Evolutionary conservation across 2,113 vertebrate species (phyloP).

Genomic region (Eclectus roratus): DNA sequence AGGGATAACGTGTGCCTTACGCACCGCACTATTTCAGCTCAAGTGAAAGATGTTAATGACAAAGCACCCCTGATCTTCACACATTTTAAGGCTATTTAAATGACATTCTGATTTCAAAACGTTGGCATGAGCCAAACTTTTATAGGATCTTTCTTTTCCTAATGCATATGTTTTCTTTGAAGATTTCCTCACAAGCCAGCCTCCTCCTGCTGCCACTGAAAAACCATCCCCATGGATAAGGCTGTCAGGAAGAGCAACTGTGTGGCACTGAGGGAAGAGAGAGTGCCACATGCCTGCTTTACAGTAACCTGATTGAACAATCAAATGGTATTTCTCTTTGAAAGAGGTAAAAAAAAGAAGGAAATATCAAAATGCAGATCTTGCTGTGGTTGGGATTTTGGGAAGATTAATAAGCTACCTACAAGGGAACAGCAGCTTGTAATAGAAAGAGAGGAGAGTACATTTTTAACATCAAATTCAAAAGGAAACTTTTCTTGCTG

Average conservation of each 20-base stretch:
- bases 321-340: slow-evolving; percentile 44
- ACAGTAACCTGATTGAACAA: slow-evolving; percentile 32
- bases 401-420: slow-evolving; percentile 53
- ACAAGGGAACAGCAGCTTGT: slow-evolving; percentile 35
- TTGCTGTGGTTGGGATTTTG: slow-evolving; percentile 21
- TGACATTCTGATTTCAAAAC: slow-evolving; percentile 37
- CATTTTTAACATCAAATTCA: slow-evolving; percentile 56
- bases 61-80: slow-evolving; percentile 60
- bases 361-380: slow-evolving; percentile 56
- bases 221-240: slow-evolving; percentile 40
- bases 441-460: slow-evolving; percentile 15
- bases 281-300: not conserved
- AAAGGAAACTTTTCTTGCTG: slow-evolving; percentile 60
- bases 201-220: slow-evolving; percentile 27
- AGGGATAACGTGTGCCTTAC: not conserved
- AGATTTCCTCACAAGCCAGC: slow-evolving; percentile 48
- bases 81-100: slow-evolving; percentile 61
- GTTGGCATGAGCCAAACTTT: slow-evolving; percentile 48
- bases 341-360: not conserved
- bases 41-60: slow-evolving; percentile 59
- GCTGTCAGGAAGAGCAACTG: slow-evolving; percentile 14
- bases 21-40: not conserved
- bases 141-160: slow-evolving; percentile 6
- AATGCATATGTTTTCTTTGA: slow-evolving; percentile 45
- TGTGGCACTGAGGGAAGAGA: not conserved